Conservation (phyloP, 2,797 vertebrate genomes). For the Gallinago stenura region DNA sequence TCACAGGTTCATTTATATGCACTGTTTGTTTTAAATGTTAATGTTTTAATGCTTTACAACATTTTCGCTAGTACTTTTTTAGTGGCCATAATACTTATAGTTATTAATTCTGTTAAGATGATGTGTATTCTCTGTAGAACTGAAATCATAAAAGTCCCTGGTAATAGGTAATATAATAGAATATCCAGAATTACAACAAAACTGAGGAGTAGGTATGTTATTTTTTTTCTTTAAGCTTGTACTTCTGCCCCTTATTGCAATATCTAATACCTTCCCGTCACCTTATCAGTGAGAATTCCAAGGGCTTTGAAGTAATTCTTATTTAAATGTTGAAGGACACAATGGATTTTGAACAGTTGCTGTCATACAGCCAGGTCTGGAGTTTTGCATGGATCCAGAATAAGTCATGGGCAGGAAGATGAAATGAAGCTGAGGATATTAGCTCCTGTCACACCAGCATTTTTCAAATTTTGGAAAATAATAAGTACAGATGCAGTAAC, state of each 20-base stretch:
- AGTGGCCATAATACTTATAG: background rate
- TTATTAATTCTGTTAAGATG: background rate
- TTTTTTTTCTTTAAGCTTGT: background rate
- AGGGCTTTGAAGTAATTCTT: background rate
- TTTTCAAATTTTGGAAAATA: constrained; percentile 6
- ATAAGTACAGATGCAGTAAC: background rate
- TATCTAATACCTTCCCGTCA: background rate
- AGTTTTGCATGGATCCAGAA: background rate
- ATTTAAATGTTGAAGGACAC: background rate
- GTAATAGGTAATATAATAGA: background rate
- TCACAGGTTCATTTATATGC: background rate
- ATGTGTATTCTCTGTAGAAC: background rate
- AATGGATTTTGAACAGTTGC: background rate
- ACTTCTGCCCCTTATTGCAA: background rate
- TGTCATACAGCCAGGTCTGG: background rate
- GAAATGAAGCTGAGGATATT: background rate
- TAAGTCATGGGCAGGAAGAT: background rate
- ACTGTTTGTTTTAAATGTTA: constrained; percentile 10
- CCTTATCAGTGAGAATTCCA: background rate
- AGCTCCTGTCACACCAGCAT: background rate
- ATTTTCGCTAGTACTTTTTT: background rate
- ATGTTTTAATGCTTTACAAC: background rate
- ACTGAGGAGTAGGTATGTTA: background rate
- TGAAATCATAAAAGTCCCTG: background rate
- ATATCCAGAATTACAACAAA: background rate